Conservation (phyloP, 1,140 invertebrate genomes). For the Lepidotrigona ventralis region DNA sequence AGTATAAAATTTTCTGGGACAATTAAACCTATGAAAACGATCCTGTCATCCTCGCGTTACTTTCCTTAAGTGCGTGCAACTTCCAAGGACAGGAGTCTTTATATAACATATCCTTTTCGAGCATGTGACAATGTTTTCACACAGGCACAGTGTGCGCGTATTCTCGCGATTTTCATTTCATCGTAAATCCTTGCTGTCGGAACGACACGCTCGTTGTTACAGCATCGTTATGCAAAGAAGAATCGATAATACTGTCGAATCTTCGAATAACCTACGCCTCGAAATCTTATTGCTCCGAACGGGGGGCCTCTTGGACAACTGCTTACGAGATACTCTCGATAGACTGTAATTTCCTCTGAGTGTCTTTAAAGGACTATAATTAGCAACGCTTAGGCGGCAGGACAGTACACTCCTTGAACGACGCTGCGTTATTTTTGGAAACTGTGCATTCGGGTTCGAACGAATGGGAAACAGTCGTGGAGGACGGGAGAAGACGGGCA, state of each 20-base stretch:
- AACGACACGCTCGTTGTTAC: not conserved
- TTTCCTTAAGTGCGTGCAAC: conserved; percentile 27
- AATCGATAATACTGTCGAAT: not conserved
- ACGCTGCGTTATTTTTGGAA: conserved; percentile 67
- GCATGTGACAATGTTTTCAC: conserved; percentile 26
- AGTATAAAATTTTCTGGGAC: no score
- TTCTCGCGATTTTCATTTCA: not conserved
- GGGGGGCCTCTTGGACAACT: not conserved
- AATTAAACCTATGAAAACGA: not conserved
- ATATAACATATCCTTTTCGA: conserved; percentile 38
- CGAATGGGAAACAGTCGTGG: conserved; percentile 15
- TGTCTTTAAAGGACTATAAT: conserved; percentile 63
- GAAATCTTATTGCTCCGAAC: not conserved
- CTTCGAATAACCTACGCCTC: conserved; percentile 39
- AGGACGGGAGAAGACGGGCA: conserved; percentile 4
- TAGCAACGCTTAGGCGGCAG: conserved; percentile 49
- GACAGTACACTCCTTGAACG: conserved; percentile 48
- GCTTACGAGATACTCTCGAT: conserved; percentile 15
- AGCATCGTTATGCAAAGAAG: not conserved
- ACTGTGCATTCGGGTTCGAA: conserved; percentile 31
- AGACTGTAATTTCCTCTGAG: conserved; percentile 34
- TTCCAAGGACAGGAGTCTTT: conserved; percentile 41
- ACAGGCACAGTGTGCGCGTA: conserved; percentile 5
- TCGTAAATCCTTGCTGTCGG: not conserved
- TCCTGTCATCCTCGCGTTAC: not conserved